A percentile compares a stretch with the other conserved stretches of the same genome.
Conservation (phyloP, 2,797 vertebrate genomes). For the Gallirallus australis region DNA sequence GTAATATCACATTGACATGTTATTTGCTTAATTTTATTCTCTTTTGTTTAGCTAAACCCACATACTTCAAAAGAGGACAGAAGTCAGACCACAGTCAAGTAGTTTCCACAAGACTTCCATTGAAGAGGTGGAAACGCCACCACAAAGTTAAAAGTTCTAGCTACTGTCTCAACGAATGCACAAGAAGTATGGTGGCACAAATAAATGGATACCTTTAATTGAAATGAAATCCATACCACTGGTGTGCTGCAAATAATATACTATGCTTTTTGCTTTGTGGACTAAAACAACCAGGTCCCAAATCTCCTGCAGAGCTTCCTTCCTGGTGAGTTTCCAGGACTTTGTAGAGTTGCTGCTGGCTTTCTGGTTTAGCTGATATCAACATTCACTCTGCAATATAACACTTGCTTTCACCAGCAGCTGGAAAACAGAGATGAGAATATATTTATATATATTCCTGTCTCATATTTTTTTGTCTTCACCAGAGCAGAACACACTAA, state of each 20-base stretch:
- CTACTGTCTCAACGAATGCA: not conserved
- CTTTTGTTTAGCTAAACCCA: not conserved
- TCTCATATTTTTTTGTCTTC: not conserved
- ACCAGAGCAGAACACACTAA: not conserved
- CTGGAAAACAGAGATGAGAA: not conserved
- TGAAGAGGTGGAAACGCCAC: not conserved
- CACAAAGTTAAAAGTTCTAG: not conserved
- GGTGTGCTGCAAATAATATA: not conserved
- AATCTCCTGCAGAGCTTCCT: not conserved
- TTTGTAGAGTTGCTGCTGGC: not conserved
- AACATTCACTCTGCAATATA: not conserved
- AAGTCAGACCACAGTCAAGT: not conserved
- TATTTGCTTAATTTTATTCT: not conserved
- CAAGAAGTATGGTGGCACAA: not conserved
- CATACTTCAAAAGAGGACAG: not conserved
- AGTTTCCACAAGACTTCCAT: not conserved
- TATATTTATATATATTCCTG: not conserved
- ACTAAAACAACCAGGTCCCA: not conserved
- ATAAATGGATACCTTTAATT: not conserved
- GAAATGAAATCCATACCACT: not conserved
- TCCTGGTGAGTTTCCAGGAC: not conserved
- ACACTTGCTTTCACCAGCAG: not conserved
- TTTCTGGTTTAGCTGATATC: not conserved
- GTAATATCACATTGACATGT: not conserved
- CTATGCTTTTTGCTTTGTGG: not conserved